Conservation (phyloP, 2,888 invertebrate species). For the Nudaria mundana region DNA sequence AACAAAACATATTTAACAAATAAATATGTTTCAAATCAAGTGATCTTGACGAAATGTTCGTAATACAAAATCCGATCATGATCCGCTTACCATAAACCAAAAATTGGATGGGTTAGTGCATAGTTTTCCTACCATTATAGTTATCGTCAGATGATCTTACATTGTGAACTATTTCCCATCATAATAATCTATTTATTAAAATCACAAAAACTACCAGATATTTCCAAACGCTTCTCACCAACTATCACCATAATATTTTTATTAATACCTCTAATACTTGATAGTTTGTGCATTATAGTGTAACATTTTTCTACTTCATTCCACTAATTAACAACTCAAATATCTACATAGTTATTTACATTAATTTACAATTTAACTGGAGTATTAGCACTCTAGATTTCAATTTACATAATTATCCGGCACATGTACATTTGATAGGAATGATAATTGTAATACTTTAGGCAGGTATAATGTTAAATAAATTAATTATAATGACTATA, state of each 20-base stretch:
- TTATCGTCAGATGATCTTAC: too few species aligned
- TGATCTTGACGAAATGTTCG: too few species aligned
- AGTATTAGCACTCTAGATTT: constrained; percentile 59
- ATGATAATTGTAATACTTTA: constrained; percentile 59
- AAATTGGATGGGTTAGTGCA: too few species aligned
- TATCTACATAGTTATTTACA: constrained; percentile 67
- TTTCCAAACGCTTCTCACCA: constrained; percentile 7
- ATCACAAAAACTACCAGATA: too few species aligned
- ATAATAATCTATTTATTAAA: too few species aligned
- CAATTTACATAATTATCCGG: constrained; percentile 65
- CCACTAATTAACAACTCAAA: constrained; percentile 61
- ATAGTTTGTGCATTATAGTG: constrained; percentile 62
- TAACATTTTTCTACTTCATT: constrained; percentile 48
- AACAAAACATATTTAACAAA: neutral
- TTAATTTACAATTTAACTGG: constrained; percentile 64
- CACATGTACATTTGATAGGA: constrained; percentile 61
- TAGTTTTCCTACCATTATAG: too few species aligned
- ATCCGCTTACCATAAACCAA: too few species aligned
- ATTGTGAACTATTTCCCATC: too few species aligned
- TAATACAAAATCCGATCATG: too few species aligned
- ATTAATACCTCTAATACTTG: constrained; percentile 25
- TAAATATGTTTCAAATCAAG: too few species aligned
- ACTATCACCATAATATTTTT: constrained; percentile 15
- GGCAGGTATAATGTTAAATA: constrained; percentile 48
- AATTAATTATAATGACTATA: constrained; percentile 47